Conservation (phyloP, 1,140 invertebrate species). For the Drosophila mayri region DNA sequence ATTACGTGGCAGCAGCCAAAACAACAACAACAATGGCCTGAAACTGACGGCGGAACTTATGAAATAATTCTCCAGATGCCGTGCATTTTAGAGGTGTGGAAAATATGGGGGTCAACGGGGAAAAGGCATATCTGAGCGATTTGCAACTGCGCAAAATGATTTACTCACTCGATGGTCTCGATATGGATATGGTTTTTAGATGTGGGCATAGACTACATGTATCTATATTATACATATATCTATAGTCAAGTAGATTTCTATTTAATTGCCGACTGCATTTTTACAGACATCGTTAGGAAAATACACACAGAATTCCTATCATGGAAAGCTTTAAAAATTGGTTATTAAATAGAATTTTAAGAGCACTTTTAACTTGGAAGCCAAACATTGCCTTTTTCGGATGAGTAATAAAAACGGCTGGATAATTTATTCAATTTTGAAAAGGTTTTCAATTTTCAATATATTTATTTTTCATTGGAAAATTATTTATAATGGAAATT, state of each 20-base stretch:
- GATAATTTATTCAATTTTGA: background rate
- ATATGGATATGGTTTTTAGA: conserved; percentile 28
- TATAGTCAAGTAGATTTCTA: conserved; percentile 12
- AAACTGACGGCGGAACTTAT: conserved; percentile 67
- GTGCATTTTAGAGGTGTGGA: conserved; percentile 12
- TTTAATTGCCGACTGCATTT: conserved; percentile 15
- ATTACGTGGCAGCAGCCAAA: conserved; percentile 62
- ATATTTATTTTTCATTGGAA: background rate
- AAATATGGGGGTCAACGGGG: conserved; percentile 2
- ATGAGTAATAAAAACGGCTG: background rate
- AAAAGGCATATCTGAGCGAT: conserved; percentile 6
- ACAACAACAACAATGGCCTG: conserved; percentile 29
- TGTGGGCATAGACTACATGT: conserved; percentile 30
- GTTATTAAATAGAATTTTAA: background rate
- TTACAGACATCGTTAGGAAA: background rate
- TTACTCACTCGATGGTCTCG: conserved; percentile 34
- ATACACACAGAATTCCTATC: background rate
- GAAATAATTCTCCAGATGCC: conserved; percentile 62
- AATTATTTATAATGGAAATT: background rate
- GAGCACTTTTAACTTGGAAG: background rate
- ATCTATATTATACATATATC: conserved; percentile 5
- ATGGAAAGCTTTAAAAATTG: conserved; percentile 1
- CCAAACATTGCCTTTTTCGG: background rate
- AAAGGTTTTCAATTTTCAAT: background rate
- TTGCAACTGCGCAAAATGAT: conserved; percentile 49